Conservation (phyloP, 2,797 vertebrate species). For the Gymnoscopelus microlampas region DNA sequence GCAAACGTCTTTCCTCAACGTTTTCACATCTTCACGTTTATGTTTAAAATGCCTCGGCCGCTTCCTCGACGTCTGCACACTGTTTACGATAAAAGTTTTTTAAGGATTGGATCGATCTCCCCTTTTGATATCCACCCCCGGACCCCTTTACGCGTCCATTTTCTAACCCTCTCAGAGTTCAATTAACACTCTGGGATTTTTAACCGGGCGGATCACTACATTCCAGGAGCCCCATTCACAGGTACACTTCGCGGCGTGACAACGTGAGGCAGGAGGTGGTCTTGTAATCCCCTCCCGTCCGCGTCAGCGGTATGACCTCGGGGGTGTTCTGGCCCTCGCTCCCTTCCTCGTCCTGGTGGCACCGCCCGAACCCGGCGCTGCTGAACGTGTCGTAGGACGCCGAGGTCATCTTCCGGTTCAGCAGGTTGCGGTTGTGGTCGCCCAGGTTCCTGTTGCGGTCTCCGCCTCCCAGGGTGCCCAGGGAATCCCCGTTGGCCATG, state of each 20-base stretch:
- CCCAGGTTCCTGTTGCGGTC: slow-evolving; percentile 89
- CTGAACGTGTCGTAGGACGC: slow-evolving; percentile 95
- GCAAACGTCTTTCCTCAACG: slow-evolving; percentile 49
- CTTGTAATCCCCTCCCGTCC: slow-evolving; percentile 94
- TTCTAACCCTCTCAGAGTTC: slow-evolving; percentile 10
- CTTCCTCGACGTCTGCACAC: slow-evolving; percentile 25
- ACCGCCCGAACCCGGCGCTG: slow-evolving; percentile 88
- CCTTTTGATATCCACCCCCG: background rate
- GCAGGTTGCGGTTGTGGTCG: slow-evolving; percentile 90
- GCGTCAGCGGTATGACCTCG: slow-evolving; percentile 95
- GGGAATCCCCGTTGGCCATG: slow-evolving; percentile 91
- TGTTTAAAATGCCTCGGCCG: slow-evolving; percentile 50
- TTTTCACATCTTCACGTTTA: slow-evolving; percentile 54
- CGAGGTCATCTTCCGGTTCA: slow-evolving; percentile 97
- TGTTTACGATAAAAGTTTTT: slow-evolving; percentile 41
- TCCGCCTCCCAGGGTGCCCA: slow-evolving; percentile 72
- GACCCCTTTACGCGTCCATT: background rate
- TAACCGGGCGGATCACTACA: background rate
- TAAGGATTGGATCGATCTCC: slow-evolving; percentile 18
- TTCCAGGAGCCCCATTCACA: slow-evolving; percentile 82
- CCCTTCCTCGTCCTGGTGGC: slow-evolving; percentile 85
- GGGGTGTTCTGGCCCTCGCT: slow-evolving; percentile 78
- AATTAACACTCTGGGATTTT: too few relatives aligned
- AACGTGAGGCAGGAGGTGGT: slow-evolving; percentile 95
- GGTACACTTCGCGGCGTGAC: slow-evolving; percentile 96